Base-by-base conservation (phyloP, 2,113 vertebrate species). In the Odocoileus virginianus region DNA sequence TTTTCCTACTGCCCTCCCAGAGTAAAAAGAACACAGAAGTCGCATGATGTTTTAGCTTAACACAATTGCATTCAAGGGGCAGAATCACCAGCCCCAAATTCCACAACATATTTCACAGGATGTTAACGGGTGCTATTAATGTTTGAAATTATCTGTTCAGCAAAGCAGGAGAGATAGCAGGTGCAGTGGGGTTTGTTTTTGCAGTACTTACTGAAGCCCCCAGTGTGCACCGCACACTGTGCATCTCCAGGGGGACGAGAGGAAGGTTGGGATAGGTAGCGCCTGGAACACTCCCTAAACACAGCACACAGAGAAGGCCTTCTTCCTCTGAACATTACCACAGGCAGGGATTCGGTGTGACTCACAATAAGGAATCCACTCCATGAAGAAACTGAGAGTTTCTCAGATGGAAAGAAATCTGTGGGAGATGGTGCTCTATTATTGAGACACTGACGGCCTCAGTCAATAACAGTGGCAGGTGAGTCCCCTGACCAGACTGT, bases 121-220 rank as follows among this genome's bases (percentile, higher is more conserved):
- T 16, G 14, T 78, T 54, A 79, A 90, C 7, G 47, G 40, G 17
- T 81, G 40, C 76, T 91, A 43, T 43, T 76, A 76, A 27, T 43
- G 54, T 43, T 47, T 47, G 55, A 33, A 67, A 60, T 45, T 91
- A 43, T 91, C 57, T 83, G 25, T 79, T 96, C n/a, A 50, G 50
- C 91, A 23, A 64, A 47, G 84, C 64, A 17, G 50, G 54, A 76
- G 89, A 43, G 74, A n/a, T 2, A 57, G 74, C 23, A 40, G 7
- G 47, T 54, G 16, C 27, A 57, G 3, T 2, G 33, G 67, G 17
- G 14, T 79, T 52, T 17, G 23, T 50, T 79, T n/a, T 64, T 95
- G 33, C 33, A 25, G 67, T 25, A 30, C 86, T 71, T 61, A 13
- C 3, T n/a, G n/a, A 16, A 71, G 21, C 1, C 15, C 45, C 3